These are phyloP conservation scores for Diplosoma virens DNA, from an alignment of 23 tunicate species.

Conservation along the genomic window DNA sequence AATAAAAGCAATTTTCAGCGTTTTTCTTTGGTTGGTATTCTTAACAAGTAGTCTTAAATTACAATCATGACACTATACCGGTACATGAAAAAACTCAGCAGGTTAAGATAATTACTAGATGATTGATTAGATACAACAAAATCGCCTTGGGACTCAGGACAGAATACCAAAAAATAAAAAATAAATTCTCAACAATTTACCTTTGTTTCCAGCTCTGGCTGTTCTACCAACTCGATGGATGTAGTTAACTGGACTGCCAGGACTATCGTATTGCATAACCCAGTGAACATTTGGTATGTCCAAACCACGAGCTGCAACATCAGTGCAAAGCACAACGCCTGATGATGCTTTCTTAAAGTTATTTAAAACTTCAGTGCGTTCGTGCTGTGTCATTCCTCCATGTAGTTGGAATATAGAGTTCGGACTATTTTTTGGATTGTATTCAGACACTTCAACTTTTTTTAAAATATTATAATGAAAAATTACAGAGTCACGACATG, in stretches of 20 bases:
- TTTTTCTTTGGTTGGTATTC: too few relatives aligned
- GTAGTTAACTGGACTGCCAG: slow-evolving; percentile 92
- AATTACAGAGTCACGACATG: slow-evolving; percentile 83
- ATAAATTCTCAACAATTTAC: slow-evolving; percentile 23
- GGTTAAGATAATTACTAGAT: too few relatives aligned
- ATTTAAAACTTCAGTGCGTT: slow-evolving; percentile 39
- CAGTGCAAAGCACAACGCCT: slow-evolving; percentile 75
- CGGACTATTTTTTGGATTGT: neutral
- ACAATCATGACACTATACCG: too few relatives aligned
- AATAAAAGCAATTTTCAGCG: too few relatives aligned
- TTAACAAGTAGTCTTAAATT: too few relatives aligned
- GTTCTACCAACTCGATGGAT: slow-evolving; percentile 97
- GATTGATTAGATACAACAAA: too few relatives aligned
- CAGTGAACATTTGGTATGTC: slow-evolving; percentile 88
- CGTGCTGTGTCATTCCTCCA: slow-evolving; percentile 90
- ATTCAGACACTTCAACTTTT: too few relatives aligned
- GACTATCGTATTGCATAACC: slow-evolving; percentile 91
- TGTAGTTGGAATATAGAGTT: slow-evolving; percentile 51
- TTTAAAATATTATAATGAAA: slow-evolving; percentile 69
- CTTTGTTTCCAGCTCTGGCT: slow-evolving; percentile 89
- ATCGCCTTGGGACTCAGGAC: too few relatives aligned
- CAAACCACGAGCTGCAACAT: slow-evolving; percentile 97
- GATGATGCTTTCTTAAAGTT: slow-evolving; percentile 32
- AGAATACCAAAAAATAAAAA: too few relatives aligned
- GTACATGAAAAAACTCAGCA: too few relatives aligned